Base-by-base conservation (phyloP, 2,797 vertebrate species). In the Schizothorax lantsangensis region DNA sequence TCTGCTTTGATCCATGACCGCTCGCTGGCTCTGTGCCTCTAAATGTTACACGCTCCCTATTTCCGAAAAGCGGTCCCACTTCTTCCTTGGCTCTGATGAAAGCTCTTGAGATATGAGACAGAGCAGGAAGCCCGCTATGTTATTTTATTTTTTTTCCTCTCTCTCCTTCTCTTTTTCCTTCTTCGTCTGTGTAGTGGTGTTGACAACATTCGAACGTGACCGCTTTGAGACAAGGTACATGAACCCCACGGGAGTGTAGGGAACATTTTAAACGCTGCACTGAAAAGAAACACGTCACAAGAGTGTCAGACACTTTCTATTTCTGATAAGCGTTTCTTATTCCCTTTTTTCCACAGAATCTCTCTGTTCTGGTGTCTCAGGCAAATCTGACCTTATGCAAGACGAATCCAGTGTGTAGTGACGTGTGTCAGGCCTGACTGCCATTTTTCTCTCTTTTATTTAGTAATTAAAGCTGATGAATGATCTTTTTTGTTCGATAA, bases 121-220 rank as follows among this genome's bases (percentile, higher is more conserved):
- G 94, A 94, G 89, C 94, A 94, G 94, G 94, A 94, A 95, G 91
- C 90, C 87, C 36, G 73, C 77, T 66, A 21, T 84, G 89, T 72
- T 62, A 57, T 87, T 91, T 92, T 92, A 87, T 88, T 62, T 68
- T 79, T 59, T 79, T 54, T 45, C 71, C 52, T 91, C 64, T n/a
- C 43, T 71, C 64, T 68, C 57, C 62, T n/a, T 79, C 72, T 14
- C 26, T 71, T 62, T 79, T 83, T 57, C 66, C 59, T 74, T 66
- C 84, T 80, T 84, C 64, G n/a, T 47, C 88, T 88, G 88, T n/a
- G 92, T 93, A 93, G 92, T 92, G 84, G 91, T 91, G 92, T 93
- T 94, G 94, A 95, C 94, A 94, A 94, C 92, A 95, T 94, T 95
- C 91, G 91, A 93, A 94, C 88, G 92, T 93, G 94, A 95, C 93